A percentile compares a stretch with the other conserved stretches of the same genome.
phyloP scores from a whole-genome alignment of 2,888 invertebrate species.

The Drosophila quinaria region DNA sequence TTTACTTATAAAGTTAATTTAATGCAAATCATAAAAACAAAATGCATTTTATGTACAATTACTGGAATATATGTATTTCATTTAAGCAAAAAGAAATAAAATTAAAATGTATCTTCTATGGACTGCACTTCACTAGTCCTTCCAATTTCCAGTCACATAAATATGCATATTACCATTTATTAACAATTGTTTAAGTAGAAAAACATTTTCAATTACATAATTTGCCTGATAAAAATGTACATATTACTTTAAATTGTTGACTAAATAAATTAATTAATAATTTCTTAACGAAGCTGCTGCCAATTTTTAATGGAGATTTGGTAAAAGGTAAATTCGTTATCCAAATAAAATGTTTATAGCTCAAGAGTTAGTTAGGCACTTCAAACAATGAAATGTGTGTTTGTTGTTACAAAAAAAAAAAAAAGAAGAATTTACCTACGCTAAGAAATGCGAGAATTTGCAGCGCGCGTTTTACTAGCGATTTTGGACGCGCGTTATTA shows the following conservation, averaged over 20 bases:
- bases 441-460: conserved; percentile 44
- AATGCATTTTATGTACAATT: not conserved
- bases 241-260: conserved; percentile 14
- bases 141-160: conserved; percentile 26
- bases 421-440: not conserved
- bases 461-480: conserved; percentile 36
- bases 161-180: conserved; percentile 22
- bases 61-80: not conserved
- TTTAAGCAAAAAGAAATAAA: not conserved
- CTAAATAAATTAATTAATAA: conserved; percentile 14
- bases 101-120: not conserved
- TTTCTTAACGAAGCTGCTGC: conserved; percentile 26
- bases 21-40: no score
- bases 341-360: conserved; percentile 49
- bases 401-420: conserved; percentile 7
- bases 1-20: no score
- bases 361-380: conserved; percentile 59
- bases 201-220: conserved; percentile 7
- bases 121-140: not conserved
- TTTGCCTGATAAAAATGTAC: conserved; percentile 1
- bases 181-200: conserved; percentile 17
- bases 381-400: conserved; percentile 43
- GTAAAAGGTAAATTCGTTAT: conserved; percentile 48
- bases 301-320: conserved; percentile 21
- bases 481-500: conserved; percentile 36